phyloP scores from a whole-genome alignment of 2,888 invertebrate genomes.

The Apodemia zela region DNA sequence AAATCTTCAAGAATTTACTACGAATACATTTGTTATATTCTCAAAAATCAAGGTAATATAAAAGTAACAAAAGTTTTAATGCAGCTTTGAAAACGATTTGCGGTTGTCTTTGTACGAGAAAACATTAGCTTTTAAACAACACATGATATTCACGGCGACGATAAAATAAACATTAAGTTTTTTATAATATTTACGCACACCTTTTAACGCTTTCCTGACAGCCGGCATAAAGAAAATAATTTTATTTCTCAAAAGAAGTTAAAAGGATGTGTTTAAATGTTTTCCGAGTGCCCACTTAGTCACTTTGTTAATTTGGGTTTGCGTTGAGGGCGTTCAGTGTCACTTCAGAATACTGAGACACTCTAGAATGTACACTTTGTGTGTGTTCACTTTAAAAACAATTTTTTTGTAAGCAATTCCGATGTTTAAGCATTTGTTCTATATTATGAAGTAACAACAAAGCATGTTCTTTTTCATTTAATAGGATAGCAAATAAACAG shows the following conservation, averaged over 20 bases:
- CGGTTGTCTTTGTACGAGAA: conserved; percentile 5
- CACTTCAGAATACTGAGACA: background rate
- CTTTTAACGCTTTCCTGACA: conserved; percentile 25
- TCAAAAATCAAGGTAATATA: background rate
- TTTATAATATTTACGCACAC: conserved; percentile 15
- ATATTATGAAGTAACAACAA: no score
- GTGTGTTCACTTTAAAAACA: background rate
- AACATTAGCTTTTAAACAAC: conserved; percentile 9
- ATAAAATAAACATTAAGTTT: conserved; percentile 22
- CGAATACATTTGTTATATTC: background rate
- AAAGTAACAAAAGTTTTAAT: background rate
- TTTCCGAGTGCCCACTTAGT: conserved; percentile 26
- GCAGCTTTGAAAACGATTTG: conserved; percentile 2
- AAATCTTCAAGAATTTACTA: background rate
- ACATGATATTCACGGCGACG: background rate
- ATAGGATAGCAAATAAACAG: no score
- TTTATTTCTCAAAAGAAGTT: conserved; percentile 23
- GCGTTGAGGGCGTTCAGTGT: conserved; percentile 15
- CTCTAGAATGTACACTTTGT: conserved; percentile 7
- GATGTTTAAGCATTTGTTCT: no score
- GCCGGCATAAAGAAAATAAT: conserved; percentile 24
- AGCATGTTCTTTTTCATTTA: no score
- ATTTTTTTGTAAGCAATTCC: background rate
- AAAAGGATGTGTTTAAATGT: conserved; percentile 24
- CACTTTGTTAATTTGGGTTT: conserved; percentile 24